These are phyloP conservation scores for Aculops lycopersici DNA, from an alignment of 1,140 invertebrate genomes.

Conservation along the genomic window DNA sequence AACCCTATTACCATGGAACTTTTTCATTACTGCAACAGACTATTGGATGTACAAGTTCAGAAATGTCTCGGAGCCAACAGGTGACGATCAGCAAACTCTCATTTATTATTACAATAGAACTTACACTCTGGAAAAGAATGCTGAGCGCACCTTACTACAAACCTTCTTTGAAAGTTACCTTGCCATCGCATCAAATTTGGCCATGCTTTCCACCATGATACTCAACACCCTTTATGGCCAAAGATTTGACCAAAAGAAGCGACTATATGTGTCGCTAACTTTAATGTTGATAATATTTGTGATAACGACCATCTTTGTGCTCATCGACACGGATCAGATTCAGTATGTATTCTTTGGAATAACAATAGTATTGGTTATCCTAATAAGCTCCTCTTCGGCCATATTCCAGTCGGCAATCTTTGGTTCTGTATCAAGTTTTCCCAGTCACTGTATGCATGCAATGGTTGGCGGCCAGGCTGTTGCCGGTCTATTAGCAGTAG, in stretches of 20 bases:
- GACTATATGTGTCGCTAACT: constrained; percentile 31
- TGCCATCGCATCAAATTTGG: constrained; percentile 5
- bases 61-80: constrained; percentile 32
- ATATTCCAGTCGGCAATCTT: constrained; percentile 46
- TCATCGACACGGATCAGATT: constrained; percentile 44
- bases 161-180: constrained; percentile 6
- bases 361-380: constrained; percentile 37
- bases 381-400: constrained; percentile 27
- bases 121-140: constrained; percentile 14
- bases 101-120: no score
- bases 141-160: constrained; percentile 1
- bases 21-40: constrained; percentile 71
- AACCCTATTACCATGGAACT: constrained; percentile 69
- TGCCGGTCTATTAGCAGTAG: constrained; percentile 52
- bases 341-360: constrained; percentile 45
- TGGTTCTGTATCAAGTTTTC: constrained; percentile 49
- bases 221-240: constrained; percentile 2
- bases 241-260: constrained; percentile 14
- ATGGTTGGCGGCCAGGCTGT: constrained; percentile 54
- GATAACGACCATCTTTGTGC: constrained; percentile 40
- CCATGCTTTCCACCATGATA: constrained; percentile 2
- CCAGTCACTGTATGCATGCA: constrained; percentile 47
- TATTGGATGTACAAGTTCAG: constrained; percentile 84
- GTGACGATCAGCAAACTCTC: no score
- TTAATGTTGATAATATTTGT: constrained; percentile 41